Conservation (phyloP, 2,888 invertebrate genomes). For the Sphinx pinastri region DNA sequence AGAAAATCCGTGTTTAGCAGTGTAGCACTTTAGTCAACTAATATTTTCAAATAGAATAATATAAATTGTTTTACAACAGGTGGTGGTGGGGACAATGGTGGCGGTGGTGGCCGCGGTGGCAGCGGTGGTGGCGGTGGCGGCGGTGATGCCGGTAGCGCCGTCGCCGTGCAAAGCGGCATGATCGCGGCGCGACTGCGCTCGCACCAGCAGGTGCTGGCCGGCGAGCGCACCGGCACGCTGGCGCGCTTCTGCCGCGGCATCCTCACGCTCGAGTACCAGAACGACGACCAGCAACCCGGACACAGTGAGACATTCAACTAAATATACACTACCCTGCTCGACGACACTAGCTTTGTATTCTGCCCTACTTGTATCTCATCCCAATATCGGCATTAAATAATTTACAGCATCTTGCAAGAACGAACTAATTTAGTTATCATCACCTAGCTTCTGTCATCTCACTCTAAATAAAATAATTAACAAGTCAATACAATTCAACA, state of each 20-base stretch:
- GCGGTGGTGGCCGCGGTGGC: background rate
- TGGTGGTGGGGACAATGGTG: constrained; percentile 19
- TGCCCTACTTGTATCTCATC: background rate
- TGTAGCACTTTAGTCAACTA: too few species aligned
- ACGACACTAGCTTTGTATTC: background rate
- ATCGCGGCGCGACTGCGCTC: constrained; percentile 17
- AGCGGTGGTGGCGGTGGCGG: background rate
- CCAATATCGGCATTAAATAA: too few species aligned
- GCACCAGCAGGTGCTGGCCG: constrained; percentile 8
- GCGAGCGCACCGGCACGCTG: constrained; percentile 26
- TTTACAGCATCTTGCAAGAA: too few species aligned
- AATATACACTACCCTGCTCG: background rate
- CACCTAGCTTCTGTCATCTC: too few species aligned
- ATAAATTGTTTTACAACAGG: background rate
- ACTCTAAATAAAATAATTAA: background rate
- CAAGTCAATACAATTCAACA: background rate
- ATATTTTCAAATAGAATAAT: too few species aligned
- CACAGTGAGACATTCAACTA: background rate
- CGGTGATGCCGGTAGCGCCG: constrained; percentile 9
- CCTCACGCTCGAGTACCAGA: constrained; percentile 54
- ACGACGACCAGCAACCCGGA: constrained; percentile 4
- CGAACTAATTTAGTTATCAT: too few species aligned
- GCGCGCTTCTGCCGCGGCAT: constrained; percentile 43
- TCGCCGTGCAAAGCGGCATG: too few species aligned
- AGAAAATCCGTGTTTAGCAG: too few species aligned